A percentile compares a stretch with the other conserved stretches of the same genome.
phyloP scores from a whole-genome alignment of 1,140 invertebrate genomes.

The Zelostemma sp. region DNA sequence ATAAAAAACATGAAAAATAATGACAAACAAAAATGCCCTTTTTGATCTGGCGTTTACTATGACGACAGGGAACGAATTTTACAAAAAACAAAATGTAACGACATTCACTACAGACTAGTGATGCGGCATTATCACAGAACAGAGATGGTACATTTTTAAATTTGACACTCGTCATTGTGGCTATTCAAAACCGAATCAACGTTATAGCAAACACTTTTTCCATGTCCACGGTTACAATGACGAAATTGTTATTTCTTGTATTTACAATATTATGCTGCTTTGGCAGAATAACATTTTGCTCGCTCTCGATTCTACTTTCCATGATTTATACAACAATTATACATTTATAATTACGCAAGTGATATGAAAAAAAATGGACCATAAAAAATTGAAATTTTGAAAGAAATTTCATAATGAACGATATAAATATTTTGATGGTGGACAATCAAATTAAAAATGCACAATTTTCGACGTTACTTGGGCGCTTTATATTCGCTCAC shows the following conservation, averaged over 20 bases:
- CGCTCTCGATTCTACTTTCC: neutral
- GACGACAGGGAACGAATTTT: slow-evolving; percentile 44
- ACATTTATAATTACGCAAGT: slow-evolving; percentile 13
- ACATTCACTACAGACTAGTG: slow-evolving; percentile 21
- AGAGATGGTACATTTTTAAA: slow-evolving; percentile 37
- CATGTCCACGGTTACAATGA: neutral
- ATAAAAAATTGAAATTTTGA: slow-evolving; percentile 12
- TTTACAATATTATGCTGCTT: slow-evolving; percentile 1
- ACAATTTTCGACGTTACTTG: neutral
- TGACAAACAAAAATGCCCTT: too few relatives aligned
- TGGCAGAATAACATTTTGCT: neutral
- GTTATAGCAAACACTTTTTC: neutral
- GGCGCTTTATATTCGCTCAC: slow-evolving; percentile 3
- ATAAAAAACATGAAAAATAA: too few relatives aligned
- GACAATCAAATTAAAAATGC: neutral
- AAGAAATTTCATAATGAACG: slow-evolving; percentile 22
- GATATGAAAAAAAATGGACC: slow-evolving; percentile 33
- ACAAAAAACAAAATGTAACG: slow-evolving; percentile 40
- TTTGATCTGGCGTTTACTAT: slow-evolving; percentile 50
- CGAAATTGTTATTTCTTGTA: slow-evolving; percentile 1
- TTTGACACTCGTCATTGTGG: neutral
- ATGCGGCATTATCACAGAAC: slow-evolving; percentile 45
- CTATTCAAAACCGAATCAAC: slow-evolving; percentile 2
- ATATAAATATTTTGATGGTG: too few relatives aligned
- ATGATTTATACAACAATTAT: neutral